Evolutionary conservation across 2,888 invertebrate species (phyloP).

Genomic region (Sipha maydis): DNA sequence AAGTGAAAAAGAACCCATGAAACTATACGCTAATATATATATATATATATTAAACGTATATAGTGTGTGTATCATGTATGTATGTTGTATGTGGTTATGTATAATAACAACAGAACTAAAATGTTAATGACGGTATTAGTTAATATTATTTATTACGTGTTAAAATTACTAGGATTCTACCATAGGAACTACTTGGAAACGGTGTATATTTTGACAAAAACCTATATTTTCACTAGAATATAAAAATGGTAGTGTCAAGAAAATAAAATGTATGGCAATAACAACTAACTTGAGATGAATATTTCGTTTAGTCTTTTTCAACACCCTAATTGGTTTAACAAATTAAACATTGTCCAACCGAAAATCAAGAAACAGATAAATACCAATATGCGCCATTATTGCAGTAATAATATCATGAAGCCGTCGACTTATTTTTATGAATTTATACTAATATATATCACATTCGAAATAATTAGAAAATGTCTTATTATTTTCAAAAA

Average conservation of each 20-base stretch:
- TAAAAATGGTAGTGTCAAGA: neutral
- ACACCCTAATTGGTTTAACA: neutral
- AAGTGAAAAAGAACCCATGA: constrained; percentile 45
- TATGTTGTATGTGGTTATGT: neutral
- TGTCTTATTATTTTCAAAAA: neutral
- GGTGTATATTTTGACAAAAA: constrained; percentile 21
- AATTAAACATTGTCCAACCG: neutral
- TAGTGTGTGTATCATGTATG: neutral
- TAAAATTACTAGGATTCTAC: constrained; percentile 56
- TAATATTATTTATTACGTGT: constrained; percentile 23
- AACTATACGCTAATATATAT: neutral
- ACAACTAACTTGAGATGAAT: constrained; percentile 27
- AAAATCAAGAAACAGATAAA: neutral
- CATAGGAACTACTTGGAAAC: constrained; percentile 51
- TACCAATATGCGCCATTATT: neutral
- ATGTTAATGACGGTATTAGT: constrained; percentile 29
- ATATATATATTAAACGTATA: neutral
- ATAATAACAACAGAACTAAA: constrained; percentile 27
- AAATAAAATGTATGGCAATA: constrained; percentile 3
- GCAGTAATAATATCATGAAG: neutral
- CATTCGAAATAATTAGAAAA: neutral
- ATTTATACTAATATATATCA: constrained; percentile 3
- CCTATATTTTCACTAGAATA: constrained; percentile 10
- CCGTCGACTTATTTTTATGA: neutral
- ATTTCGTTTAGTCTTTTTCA: constrained; percentile 41